Evolutionary conservation across 2,113 vertebrate genomes (phyloP), one percentile per base, ranked within the genome.

Genomic region (Corythornis cristatus): DNA sequence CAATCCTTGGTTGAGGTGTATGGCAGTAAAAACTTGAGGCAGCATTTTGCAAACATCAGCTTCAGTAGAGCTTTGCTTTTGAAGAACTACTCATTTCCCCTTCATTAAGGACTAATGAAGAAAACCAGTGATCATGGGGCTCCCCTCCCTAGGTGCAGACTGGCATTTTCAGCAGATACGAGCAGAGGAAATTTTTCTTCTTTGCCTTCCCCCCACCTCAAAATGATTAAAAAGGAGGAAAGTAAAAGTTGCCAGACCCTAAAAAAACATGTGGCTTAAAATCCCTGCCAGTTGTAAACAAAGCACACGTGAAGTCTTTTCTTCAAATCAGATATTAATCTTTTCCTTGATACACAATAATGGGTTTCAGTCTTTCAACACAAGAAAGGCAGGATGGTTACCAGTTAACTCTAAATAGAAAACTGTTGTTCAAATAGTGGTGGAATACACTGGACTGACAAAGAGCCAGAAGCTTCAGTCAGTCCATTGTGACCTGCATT

Each of bases 401-500:
- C 91, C 45, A 46, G 90, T 85, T 92, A 56, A 85, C 53, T 92
- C 90, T 89, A 74, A 86, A 88, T 77, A 93, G 90, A 93, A 93
- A 93, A 80, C 93, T 90, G 51, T 75, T 93, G 79, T 96, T 88
- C 86, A 92, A 95, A 88, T 81, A 93, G 86, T 88, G 83, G 78
- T 85, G 85, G 75, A 78, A 66, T 67, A 68, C 67, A 62, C 35
- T 57, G 62, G 50, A 83, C 84, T 96, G 88, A 90, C 75, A 71
- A 67, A 87, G 81, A 94, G 82, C 90, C 88, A 88, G 89, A 81
- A 94, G 89, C 67, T 56, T 90, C 71, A 46, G 40, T 64, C 72
- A 71, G 1, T 80, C 70, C 58, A 60, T n/a, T 57, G 92, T 88
- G 93, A 91, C 92, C 93, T 95, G 90, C 90, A 93, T 98, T 96